phyloP scores from a whole-genome alignment of 2,113 vertebrate genomes.

The Hymenochirus boettgeri region DNA sequence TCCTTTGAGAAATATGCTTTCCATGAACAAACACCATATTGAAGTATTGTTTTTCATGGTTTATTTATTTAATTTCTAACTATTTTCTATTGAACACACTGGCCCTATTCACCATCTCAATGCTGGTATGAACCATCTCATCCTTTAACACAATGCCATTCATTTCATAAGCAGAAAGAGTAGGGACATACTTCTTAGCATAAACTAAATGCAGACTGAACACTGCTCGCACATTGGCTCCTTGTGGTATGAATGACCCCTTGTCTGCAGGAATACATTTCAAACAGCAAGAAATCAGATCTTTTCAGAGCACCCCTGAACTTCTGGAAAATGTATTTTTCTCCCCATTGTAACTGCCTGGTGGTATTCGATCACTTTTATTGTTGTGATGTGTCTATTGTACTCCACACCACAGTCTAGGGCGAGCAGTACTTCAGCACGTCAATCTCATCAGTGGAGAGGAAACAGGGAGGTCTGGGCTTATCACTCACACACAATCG shows the following conservation, averaged over 20 bases:
- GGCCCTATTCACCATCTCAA: background rate
- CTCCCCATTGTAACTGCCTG: slow-evolving; percentile 22
- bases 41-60: too few species aligned
- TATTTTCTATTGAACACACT: too few species aligned
- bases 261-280: slow-evolving; percentile 38
- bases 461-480: slow-evolving; percentile 7
- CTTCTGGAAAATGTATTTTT: slow-evolving; percentile 40
- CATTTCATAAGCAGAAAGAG: too few species aligned
- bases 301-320: slow-evolving; percentile 25
- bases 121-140: background rate
- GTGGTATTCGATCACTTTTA: slow-evolving; percentile 37
- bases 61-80: too few species aligned
- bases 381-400: slow-evolving; percentile 40
- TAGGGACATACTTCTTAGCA: slow-evolving; percentile 28
- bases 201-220: slow-evolving; percentile 37
- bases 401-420: slow-evolving; percentile 15
- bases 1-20: too few species aligned
- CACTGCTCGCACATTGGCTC: slow-evolving; percentile 20
- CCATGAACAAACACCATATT: too few species aligned
- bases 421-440: slow-evolving; percentile 25
- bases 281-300: slow-evolving; percentile 37
- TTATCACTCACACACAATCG: too few species aligned
- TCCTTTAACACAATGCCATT: slow-evolving; percentile 3
- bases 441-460: slow-evolving; percentile 26
- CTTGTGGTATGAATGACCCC: slow-evolving; percentile 39